Evolutionary conservation across 2,888 invertebrate genomes (phyloP), one percentile per base, ranked within the genome.

Genomic region (Phalera bucephala): DNA sequence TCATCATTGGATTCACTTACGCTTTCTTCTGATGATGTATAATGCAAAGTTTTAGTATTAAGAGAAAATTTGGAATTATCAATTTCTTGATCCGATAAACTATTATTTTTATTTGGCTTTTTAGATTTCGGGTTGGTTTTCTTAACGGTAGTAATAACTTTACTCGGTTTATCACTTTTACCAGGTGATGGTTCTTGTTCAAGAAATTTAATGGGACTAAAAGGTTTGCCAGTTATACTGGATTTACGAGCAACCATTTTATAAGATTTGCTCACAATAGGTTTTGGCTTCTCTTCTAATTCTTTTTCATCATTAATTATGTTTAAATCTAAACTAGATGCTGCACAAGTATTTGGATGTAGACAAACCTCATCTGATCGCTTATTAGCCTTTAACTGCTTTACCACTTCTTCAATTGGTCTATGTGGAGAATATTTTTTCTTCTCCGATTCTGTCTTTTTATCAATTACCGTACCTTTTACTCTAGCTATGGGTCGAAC

Each of bases 241-340:
- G 89, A 87, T 67, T 89, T 89, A 31, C 89, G 68, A 26, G 89
- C 88, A n/a, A 90, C 88, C 88, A 88, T 90, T 72, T 88, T 89
- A 53, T 89, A 88, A 10, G 89, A 88, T 56, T 90, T 90, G 47
- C 89, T 88, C 10, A 89, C 75, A 44, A 88, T 85, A 30, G 85
- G 79, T 63, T 80, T 79, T 30, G 88, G 86, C 36, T 74, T 71
- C 33, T 83, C 80, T 38, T 77, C 80, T 1, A 42, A 20, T 23
- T 78, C 74, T 49, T 65, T 72, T 34, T 72, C 67, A 40, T 50
- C 54, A 43, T 21, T 59, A 38, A 47, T 40, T 17, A 42, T 19
- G 48, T 46, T 66, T 13, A 63, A 46, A 26, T 70, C 65, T 31
- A 64, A 31, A 38, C 52, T 68, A 14, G 73, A 49, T 27, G 64